Conservation (phyloP, 2,113 vertebrate species). For the Salvelinus namaycush region DNA sequence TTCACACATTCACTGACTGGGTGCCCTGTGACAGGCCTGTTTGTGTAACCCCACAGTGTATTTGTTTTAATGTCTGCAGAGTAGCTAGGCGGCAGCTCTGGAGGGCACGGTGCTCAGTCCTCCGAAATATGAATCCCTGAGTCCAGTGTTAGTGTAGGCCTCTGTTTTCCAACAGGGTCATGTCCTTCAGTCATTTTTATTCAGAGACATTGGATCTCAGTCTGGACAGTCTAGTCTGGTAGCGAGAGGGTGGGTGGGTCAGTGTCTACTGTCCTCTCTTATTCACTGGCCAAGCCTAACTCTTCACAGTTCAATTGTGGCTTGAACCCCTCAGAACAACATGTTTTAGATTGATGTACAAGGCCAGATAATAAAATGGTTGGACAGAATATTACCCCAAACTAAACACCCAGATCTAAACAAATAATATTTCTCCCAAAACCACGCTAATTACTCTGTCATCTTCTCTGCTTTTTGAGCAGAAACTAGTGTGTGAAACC, state of each 20-base stretch:
- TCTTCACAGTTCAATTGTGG: not conserved
- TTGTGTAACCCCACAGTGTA: slow-evolving; percentile 67
- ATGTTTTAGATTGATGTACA: too few species aligned
- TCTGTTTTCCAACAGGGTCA: slow-evolving; percentile 69
- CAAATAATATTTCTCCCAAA: slow-evolving; percentile 12
- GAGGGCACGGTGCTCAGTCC: slow-evolving; percentile 15
- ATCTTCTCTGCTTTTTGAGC: not conserved
- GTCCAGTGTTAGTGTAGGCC: slow-evolving; percentile 37
- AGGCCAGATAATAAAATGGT: not conserved
- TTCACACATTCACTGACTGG: slow-evolving; percentile 65
- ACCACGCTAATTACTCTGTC: slow-evolving; percentile 7
- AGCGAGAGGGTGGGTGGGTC: slow-evolving; percentile 20
- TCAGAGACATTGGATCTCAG: slow-evolving; percentile 65
- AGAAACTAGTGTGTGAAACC: slow-evolving; percentile 14
- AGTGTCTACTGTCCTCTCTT: not conserved
- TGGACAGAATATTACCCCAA: not conserved
- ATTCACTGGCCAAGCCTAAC: not conserved
- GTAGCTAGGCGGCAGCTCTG: slow-evolving; percentile 46
- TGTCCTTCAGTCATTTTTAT: slow-evolving; percentile 69
- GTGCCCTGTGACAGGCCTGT: slow-evolving; percentile 46
- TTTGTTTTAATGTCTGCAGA: slow-evolving; percentile 64
- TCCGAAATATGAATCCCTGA: slow-evolving; percentile 64
- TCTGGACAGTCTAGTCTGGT: slow-evolving; percentile 32
- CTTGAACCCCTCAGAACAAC: not conserved
- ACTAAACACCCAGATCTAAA: slow-evolving; percentile 12